These are phyloP conservation scores for Papilio polytes DNA, from an alignment of 1,140 invertebrate genomes.

Conservation along the genomic window DNA sequence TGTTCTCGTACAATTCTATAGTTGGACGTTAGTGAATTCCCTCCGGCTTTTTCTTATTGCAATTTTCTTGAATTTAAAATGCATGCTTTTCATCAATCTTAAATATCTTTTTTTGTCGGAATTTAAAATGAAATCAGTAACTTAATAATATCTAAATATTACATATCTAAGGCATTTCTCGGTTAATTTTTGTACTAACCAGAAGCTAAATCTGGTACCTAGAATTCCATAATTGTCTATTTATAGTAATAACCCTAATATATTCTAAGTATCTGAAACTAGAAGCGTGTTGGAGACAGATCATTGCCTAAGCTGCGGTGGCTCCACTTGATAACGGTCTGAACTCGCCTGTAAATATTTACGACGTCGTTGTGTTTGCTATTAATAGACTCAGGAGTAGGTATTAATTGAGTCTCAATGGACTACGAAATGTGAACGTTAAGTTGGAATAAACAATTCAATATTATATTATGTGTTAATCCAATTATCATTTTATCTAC, in stretches of 20 bases:
- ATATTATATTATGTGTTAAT: neutral
- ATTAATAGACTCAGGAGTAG: neutral
- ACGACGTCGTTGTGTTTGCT: constrained; percentile 18
- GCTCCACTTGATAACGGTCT: constrained; percentile 12
- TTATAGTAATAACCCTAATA: neutral
- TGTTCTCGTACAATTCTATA: neutral
- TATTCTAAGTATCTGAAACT: constrained; percentile 7
- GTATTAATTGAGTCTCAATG: neutral
- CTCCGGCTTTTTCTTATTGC: constrained; percentile 9
- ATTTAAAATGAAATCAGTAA: neutral
- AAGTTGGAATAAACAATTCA: neutral
- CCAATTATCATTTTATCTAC: too few relatives aligned
- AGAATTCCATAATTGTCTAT: too few relatives aligned
- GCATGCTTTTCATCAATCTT: neutral
- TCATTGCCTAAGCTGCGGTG: constrained; percentile 3
- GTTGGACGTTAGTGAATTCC: neutral
- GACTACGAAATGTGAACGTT: neutral
- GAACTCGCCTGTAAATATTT: constrained; percentile 9
- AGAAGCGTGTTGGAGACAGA: neutral
- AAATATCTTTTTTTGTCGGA: neutral
- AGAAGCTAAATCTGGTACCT: too few relatives aligned
- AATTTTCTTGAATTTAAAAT: constrained; percentile 11
- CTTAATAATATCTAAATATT: too few relatives aligned
- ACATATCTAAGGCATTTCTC: too few relatives aligned
- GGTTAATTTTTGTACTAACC: too few relatives aligned